Percentiles rank a stretch among this genome's conserved stretches.
These are phyloP conservation scores for Linepithema humile DNA, from an alignment of 1,140 invertebrate genomes.

Conservation along the genomic window DNA sequence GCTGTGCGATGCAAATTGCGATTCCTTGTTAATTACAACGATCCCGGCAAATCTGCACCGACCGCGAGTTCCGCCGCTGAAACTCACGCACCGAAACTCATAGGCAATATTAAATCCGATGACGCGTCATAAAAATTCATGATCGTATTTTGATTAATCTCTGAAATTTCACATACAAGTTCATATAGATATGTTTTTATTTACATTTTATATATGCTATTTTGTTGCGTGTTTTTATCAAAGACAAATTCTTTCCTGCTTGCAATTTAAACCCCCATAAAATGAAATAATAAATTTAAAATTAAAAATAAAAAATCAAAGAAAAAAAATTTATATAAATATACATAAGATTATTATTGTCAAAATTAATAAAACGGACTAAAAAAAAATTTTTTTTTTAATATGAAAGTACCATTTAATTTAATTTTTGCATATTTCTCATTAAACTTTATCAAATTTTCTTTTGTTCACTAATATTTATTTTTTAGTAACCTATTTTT, in stretches of 20 bases:
- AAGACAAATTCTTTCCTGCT: not conserved
- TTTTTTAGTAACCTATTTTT: too few relatives aligned
- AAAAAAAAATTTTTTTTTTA: too few relatives aligned
- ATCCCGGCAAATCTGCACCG: not conserved
- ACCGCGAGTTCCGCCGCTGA: not conserved
- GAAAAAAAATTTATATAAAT: not conserved
- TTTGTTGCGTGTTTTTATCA: not conserved
- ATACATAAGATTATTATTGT: not conserved
- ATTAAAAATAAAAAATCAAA: not conserved
- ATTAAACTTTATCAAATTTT: too few relatives aligned
- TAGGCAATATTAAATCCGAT: conserved; percentile 6
- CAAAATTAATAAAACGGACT: not conserved
- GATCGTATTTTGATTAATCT: not conserved
- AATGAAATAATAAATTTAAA: not conserved
- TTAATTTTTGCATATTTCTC: too few relatives aligned
- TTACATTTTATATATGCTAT: too few relatives aligned
- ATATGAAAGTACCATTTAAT: too few relatives aligned
- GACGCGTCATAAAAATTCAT: not conserved
- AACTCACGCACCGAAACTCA: not conserved
- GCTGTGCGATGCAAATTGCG: conserved; percentile 48
- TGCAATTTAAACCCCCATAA: not conserved
- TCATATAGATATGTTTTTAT: too few relatives aligned
- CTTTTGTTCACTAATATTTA: too few relatives aligned
- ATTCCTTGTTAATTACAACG: conserved; percentile 66
- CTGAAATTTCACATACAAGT: too few relatives aligned